Conservation (phyloP, 53 echinoderm and acorn worm genomes). For the Pentamera pediparva region DNA sequence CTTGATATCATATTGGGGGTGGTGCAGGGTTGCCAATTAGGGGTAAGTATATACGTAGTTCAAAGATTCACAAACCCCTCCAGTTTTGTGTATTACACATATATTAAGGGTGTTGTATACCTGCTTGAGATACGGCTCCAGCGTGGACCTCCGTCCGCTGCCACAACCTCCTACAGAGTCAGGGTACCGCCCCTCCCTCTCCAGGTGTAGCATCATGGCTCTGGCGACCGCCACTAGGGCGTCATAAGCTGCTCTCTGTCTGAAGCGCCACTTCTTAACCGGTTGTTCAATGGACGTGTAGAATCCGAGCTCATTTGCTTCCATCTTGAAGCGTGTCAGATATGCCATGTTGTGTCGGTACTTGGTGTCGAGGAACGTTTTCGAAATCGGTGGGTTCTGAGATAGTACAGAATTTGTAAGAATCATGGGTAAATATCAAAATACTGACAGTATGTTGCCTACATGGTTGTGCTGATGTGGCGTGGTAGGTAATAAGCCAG, state of each 20-base stretch:
- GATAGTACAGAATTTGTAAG: neutral
- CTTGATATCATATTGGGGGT: too few relatives aligned
- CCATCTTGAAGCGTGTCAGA: slow-evolving; percentile 49
- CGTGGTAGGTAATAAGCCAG: too few relatives aligned
- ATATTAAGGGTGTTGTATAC: too few relatives aligned
- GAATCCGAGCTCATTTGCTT: slow-evolving; percentile 26
- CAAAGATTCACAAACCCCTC: too few relatives aligned
- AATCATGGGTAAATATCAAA: too few relatives aligned
- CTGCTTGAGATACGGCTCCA: slow-evolving; percentile 31
- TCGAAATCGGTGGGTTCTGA: slow-evolving; percentile 33
- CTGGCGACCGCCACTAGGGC: slow-evolving; percentile 38
- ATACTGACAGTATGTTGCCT: too few relatives aligned
- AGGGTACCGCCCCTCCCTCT: slow-evolving; percentile 34
- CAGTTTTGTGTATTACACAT: too few relatives aligned
- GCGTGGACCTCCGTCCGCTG: neutral
- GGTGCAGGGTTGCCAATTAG: too few relatives aligned
- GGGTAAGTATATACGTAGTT: too few relatives aligned
- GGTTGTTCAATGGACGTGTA: slow-evolving; percentile 39
- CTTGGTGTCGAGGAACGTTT: slow-evolving; percentile 62
- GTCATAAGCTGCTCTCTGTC: slow-evolving; percentile 54
- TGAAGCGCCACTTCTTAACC: slow-evolving; percentile 42
- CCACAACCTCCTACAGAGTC: slow-evolving; percentile 46
- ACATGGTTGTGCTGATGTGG: too few relatives aligned
- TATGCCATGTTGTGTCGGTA: slow-evolving; percentile 68
- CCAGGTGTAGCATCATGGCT: slow-evolving; percentile 19